These are phyloP conservation scores for Seriola dumerili DNA, from an alignment of 2,113 vertebrate genomes.

Conservation along the genomic window DNA sequence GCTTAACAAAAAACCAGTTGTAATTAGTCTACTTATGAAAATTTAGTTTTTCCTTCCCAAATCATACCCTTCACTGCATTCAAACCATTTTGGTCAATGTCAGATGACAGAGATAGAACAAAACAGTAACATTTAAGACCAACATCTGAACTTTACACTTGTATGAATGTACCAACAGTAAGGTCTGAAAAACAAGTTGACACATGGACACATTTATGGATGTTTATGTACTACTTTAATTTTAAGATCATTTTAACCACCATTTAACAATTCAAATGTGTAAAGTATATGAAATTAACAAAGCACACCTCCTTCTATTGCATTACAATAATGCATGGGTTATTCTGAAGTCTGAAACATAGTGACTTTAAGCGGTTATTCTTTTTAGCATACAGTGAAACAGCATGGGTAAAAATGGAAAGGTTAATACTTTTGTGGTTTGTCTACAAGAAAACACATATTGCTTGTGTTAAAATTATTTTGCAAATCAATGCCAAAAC, in stretches of 20 bases:
- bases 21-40: no score
- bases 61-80: neutral
- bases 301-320: neutral
- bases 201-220: slow-evolving; percentile 2
- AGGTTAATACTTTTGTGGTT: neutral
- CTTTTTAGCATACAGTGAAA: neutral
- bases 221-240: slow-evolving; percentile 18
- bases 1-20: no score
- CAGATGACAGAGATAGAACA: neutral
- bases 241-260: neutral
- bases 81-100: neutral
- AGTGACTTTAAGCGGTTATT: neutral
- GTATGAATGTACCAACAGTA: neutral
- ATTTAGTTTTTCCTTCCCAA: neutral
- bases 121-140: neutral
- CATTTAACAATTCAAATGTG: no score
- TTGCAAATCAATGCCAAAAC: neutral
- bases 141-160: neutral
- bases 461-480: neutral
- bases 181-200: neutral
- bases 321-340: neutral
- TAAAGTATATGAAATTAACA: no score
- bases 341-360: fast-evolving
- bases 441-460: neutral
- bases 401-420: neutral